phyloP scores from a whole-genome alignment of 2,797 vertebrate genomes.

The Todus mexicanus region DNA sequence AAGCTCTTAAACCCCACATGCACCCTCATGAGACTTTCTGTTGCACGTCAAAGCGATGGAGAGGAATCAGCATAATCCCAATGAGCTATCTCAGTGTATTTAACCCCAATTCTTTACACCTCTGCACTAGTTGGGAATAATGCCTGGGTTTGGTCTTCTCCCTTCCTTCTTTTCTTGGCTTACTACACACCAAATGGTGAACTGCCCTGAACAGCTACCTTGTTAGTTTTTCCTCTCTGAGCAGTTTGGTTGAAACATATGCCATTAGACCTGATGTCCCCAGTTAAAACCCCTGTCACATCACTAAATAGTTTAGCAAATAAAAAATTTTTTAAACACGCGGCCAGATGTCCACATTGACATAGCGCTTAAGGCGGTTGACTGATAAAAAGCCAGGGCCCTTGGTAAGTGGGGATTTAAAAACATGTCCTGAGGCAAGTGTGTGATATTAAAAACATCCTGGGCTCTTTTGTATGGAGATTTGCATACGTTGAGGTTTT shows the following conservation, averaged over 20 bases:
- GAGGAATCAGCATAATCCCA: not conserved
- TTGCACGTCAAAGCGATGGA: not conserved
- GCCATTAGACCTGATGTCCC: constrained; percentile 27
- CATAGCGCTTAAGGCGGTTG: constrained; percentile 93
- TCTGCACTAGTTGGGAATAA: not conserved
- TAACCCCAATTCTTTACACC: not conserved
- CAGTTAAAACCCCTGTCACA: constrained; percentile 63
- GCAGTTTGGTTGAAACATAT: constrained; percentile 22
- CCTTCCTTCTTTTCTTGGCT: not conserved
- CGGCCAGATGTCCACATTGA: constrained; percentile 97
- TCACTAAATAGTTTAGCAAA: constrained; percentile 81
- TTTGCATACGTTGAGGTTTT: constrained; percentile 87
- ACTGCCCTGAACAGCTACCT: not conserved
- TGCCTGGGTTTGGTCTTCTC: not conserved
- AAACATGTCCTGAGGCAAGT: constrained; percentile 91
- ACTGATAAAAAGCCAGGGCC: constrained; percentile 93
- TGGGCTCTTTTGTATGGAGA: constrained; percentile 91
- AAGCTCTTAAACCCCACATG: not conserved
- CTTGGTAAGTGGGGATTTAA: constrained; percentile 91
- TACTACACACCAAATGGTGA: not conserved
- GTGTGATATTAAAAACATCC: constrained; percentile 94
- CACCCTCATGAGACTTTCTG: not conserved
- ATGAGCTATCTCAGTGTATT: not conserved
- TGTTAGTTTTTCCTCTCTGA: not conserved
- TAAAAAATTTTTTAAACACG: constrained; percentile 78